Evolutionary conservation across 2,113 vertebrate genomes (phyloP).

Genomic region (Indri indri): DNA sequence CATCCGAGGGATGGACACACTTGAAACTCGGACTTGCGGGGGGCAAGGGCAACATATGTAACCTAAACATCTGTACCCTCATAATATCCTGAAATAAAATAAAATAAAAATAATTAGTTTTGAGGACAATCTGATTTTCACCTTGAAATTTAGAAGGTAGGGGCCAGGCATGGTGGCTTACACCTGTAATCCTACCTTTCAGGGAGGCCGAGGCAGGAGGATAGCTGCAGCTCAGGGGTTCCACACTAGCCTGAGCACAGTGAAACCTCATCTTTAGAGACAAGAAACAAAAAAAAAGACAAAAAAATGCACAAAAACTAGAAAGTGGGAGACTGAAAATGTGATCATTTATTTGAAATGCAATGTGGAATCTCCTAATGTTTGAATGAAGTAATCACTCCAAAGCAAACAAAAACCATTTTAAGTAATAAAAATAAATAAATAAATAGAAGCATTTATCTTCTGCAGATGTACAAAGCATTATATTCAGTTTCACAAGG

Average conservation of each 20-base stretch:
- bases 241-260: no score
- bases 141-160: conserved; percentile 23
- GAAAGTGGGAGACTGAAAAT: not conserved
- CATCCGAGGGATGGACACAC: no score
- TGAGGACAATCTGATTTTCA: conserved; percentile 1
- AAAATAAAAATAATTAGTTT: not conserved
- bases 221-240: no score
- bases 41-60: no score
- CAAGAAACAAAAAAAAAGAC: no score
- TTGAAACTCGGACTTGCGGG: no score
- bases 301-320: not conserved
- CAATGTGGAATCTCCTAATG: not conserved
- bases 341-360: not conserved
- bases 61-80: no score
- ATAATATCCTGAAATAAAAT: no score
- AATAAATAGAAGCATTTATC: conserved; percentile 5
- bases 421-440: conserved; percentile 28
- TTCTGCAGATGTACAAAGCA: conserved; percentile 41
- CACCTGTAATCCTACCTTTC: no score
- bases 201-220: no score
- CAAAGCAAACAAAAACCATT: not conserved
- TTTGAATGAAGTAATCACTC: not conserved
- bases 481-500: conserved; percentile 52
- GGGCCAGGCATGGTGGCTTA: no score
- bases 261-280: no score